A percentile compares a stretch with the other conserved stretches of the same genome.
These are phyloP conservation scores for Pontoporia blainvillei DNA, from an alignment of 2,113 vertebrate species.

Conservation along the genomic window DNA sequence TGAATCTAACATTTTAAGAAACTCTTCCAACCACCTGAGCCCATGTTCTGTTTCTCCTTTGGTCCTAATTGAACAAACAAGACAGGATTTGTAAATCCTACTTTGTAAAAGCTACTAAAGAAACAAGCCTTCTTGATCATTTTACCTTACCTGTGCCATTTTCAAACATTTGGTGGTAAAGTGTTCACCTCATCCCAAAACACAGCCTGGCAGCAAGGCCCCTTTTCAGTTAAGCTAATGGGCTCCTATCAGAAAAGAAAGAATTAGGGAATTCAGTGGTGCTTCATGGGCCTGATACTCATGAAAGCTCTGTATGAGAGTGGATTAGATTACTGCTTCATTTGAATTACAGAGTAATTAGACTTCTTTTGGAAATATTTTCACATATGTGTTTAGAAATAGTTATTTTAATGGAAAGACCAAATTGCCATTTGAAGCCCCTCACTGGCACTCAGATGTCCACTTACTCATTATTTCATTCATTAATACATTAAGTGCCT, in stretches of 20 bases:
- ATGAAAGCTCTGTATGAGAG: not conserved
- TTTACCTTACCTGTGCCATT: not conserved
- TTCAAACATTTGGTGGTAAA: conserved; percentile 1
- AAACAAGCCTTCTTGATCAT: not conserved
- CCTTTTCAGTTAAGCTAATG: conserved; percentile 37
- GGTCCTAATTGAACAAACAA: not conserved
- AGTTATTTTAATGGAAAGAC: conserved; percentile 20
- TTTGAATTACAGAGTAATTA: conserved; percentile 50
- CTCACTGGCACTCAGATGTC: not conserved
- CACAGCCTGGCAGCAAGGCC: not conserved
- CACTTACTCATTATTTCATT: not conserved
- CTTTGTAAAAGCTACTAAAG: not conserved
- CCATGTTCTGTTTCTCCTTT: not conserved
- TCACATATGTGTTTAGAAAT: conserved; percentile 42
- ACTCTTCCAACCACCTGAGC: not conserved
- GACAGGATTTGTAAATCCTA: not conserved
- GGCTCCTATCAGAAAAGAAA: conserved; percentile 5
- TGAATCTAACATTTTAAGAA: not conserved
- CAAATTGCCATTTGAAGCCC: not conserved
- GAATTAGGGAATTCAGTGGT: not conserved
- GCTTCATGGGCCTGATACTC: not conserved
- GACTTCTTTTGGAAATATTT: conserved; percentile 23
- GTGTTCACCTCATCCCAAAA: not conserved
- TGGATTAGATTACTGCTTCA: conserved; percentile 16
- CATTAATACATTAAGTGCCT: not conserved